phyloP scores from a whole-genome alignment of 2,113 vertebrate genomes.

The Chiloscyllium plagiosum region DNA sequence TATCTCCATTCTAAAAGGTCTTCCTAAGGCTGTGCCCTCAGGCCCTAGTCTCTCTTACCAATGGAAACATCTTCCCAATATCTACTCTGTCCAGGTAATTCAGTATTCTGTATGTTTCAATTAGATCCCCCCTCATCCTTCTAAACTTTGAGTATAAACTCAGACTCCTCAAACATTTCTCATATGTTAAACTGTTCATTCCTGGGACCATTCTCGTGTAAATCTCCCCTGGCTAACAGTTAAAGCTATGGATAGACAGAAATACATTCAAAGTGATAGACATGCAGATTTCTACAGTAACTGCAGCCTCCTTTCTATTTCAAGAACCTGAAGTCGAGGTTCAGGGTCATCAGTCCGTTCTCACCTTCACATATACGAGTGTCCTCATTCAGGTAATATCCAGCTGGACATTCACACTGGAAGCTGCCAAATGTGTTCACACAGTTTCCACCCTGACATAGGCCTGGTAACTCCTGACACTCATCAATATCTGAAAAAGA shows the following conservation, averaged over 20 bases:
- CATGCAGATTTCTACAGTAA: background rate
- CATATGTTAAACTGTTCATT: too few species aligned
- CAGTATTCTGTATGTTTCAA: too few species aligned
- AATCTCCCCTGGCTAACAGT: too few species aligned
- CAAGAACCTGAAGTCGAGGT: background rate
- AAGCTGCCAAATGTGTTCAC: constrained; percentile 91
- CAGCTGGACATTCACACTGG: constrained; percentile 81
- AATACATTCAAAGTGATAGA: background rate
- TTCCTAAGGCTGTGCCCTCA: too few species aligned
- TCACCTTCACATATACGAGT: constrained; percentile 83
- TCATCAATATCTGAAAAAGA: constrained; percentile 73
- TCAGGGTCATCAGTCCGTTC: background rate
- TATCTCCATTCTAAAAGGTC: too few species aligned
- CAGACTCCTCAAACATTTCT: too few species aligned
- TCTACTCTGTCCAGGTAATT: too few species aligned
- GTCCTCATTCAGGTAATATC: constrained; percentile 80
- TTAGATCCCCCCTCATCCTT: too few species aligned
- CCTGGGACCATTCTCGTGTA: too few species aligned
- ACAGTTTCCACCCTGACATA: constrained; percentile 84
- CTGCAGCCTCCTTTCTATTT: background rate
- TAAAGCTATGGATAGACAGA: background rate
- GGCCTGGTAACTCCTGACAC: constrained; percentile 82
- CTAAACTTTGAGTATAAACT: too few species aligned
- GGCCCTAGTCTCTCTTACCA: too few species aligned
- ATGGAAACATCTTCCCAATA: too few species aligned